These are phyloP conservation scores for Polymixis flavicincta DNA, from an alignment of 2,888 invertebrate species.

Conservation along the genomic window DNA sequence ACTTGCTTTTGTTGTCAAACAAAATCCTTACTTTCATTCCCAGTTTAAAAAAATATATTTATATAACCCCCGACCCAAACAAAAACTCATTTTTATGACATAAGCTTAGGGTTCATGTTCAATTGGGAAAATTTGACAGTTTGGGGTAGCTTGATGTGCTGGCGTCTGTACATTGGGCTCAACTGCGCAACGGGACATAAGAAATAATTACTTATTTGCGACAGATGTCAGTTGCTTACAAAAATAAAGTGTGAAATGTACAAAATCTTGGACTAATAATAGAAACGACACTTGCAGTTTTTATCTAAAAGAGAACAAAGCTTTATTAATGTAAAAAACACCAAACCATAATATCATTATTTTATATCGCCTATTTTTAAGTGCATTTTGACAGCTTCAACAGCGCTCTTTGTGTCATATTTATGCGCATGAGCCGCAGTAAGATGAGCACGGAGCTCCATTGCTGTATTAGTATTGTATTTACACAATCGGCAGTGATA, in stretches of 20 bases:
- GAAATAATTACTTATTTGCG: too few relatives aligned
- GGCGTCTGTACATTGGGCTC: too few relatives aligned
- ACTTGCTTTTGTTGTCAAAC: not conserved
- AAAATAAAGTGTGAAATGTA: not conserved
- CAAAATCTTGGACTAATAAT: not conserved
- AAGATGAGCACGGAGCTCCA: conserved; percentile 93
- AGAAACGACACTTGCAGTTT: not conserved
- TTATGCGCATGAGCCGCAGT: conserved; percentile 88
- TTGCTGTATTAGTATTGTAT: conserved; percentile 92
- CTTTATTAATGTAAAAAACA: not conserved
- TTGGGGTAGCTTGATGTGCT: too few relatives aligned
- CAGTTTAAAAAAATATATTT: not conserved
- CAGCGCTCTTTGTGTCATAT: conserved; percentile 88
- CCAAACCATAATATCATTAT: conserved; percentile 1
- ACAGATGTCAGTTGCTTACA: not conserved
- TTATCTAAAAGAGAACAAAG: not conserved
- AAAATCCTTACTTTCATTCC: not conserved
- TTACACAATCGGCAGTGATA: conserved; percentile 94
- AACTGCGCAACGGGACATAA: not conserved
- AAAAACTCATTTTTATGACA: too few relatives aligned
- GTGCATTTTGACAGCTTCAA: conserved; percentile 81
- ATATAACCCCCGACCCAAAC: too few relatives aligned
- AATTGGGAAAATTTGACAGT: too few relatives aligned
- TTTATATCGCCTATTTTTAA: conserved; percentile 67
- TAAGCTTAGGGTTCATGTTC: too few relatives aligned